These are phyloP conservation scores for Aldabrachelys gigantea DNA, from an alignment of 2,113 vertebrate species.

Conservation along the genomic window DNA sequence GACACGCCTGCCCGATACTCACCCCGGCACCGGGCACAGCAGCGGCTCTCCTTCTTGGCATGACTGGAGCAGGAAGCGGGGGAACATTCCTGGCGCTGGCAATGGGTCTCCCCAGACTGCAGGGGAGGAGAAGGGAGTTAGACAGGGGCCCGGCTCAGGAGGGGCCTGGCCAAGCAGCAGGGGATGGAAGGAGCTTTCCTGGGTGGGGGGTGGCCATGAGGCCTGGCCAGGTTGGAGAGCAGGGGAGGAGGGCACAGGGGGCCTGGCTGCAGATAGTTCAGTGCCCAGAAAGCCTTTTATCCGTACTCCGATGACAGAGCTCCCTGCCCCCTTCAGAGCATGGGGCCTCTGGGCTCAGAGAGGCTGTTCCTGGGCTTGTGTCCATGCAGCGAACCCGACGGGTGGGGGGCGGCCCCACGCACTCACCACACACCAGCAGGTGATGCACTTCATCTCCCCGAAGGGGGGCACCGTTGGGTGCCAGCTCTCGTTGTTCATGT, in stretches of 20 bases:
- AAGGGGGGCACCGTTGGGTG: slow-evolving; percentile 91
- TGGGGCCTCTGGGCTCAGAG: background rate
- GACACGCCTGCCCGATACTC: background rate
- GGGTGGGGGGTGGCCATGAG: background rate
- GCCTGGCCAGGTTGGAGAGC: slow-evolving; percentile 47
- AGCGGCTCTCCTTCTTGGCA: slow-evolving; percentile 77
- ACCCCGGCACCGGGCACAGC: slow-evolving; percentile 87
- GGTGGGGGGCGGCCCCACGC: background rate
- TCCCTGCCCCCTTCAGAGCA: background rate
- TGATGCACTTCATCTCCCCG: slow-evolving; percentile 98
- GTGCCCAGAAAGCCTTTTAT: background rate
- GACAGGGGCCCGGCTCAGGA: background rate
- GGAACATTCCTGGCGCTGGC: slow-evolving; percentile 89
- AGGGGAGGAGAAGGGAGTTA: background rate
- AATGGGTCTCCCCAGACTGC: slow-evolving; percentile 88
- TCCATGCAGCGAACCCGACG: too few relatives aligned
- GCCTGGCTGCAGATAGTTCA: background rate
- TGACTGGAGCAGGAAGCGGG: slow-evolving; percentile 78
- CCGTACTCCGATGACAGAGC: background rate
- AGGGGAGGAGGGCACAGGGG: slow-evolving; percentile 46
- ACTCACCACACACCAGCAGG: slow-evolving; percentile 98
- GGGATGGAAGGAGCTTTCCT: background rate
- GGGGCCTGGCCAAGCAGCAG: fast-evolving
- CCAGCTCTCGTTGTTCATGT: slow-evolving; percentile 95
- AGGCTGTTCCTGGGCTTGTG: background rate